Conservation (phyloP, 30 jellyfish, hydroid and myxozoan genomes). For the Hydra vulgaris region DNA sequence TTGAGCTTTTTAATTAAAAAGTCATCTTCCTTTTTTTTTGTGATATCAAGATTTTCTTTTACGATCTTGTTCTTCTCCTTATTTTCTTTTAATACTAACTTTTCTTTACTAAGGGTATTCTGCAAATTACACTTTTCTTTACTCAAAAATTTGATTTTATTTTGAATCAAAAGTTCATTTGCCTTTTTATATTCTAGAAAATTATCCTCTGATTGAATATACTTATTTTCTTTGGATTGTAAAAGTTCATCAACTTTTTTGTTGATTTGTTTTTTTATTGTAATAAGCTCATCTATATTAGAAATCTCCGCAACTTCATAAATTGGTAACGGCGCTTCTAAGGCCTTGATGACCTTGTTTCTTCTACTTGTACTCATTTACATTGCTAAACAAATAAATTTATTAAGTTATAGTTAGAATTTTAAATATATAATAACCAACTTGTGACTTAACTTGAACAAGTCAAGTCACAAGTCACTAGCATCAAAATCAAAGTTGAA, state of each 20-base stretch:
- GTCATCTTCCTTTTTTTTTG: slow-evolving; percentile 13
- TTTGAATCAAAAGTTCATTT: background rate
- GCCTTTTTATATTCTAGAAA: background rate
- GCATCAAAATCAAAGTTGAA: too few species aligned
- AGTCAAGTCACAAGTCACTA: too few species aligned
- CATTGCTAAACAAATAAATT: too few species aligned
- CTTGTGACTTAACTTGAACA: too few species aligned
- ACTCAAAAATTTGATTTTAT: background rate
- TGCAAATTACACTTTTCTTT: background rate
- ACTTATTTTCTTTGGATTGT: background rate
- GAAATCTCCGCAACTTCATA: background rate
- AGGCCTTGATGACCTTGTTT: background rate
- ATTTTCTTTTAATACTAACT: slow-evolving; percentile 12
- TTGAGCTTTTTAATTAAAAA: slow-evolving; percentile 10
- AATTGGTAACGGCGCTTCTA: background rate
- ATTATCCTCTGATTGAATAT: background rate
- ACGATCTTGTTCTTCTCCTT: background rate
- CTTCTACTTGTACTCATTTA: background rate
- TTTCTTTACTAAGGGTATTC: background rate
- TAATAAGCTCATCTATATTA: background rate
- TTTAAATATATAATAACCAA: too few species aligned
- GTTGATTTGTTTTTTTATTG: too few species aligned
- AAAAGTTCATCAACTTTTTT: background rate
- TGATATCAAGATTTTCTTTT: slow-evolving; percentile 8
- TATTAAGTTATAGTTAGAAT: too few species aligned